phyloP scores from a whole-genome alignment of 2,113 vertebrate species.

The Indicator maculatus region DNA sequence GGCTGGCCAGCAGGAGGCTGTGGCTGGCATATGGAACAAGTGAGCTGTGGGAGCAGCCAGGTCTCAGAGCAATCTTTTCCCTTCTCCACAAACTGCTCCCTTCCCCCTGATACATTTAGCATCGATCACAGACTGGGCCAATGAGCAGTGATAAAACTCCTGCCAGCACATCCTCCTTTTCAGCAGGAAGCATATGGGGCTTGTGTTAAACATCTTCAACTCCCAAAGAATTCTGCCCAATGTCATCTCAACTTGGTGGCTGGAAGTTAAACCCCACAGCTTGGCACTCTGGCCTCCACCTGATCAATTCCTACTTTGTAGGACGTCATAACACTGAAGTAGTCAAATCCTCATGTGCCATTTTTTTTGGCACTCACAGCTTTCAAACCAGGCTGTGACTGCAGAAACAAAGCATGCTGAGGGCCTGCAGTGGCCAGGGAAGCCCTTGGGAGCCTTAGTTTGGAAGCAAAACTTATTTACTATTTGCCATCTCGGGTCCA shows the following conservation, averaged over 20 bases:
- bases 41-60: neutral
- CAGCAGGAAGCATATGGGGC: neutral
- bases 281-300: neutral
- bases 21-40: accelerated
- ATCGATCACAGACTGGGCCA: neutral
- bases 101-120: neutral
- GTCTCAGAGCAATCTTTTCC: neutral
- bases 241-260: neutral
- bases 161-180: neutral
- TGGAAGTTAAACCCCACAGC: neutral
- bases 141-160: neutral
- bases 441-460: neutral
- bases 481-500: slow-evolving; percentile 95
- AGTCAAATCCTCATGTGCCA: neutral
- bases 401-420: accelerated
- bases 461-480: slow-evolving; percentile 72
- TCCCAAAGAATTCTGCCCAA: neutral
- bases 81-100: neutral
- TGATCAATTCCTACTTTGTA: neutral
- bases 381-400: neutral
- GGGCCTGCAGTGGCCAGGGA: neutral
- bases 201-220: neutral
- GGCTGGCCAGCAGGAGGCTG: neutral
- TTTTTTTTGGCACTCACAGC: neutral
- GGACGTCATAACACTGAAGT: neutral